Percentiles rank a stretch among this genome's conserved stretches.
Conservation (phyloP, 2,113 vertebrate genomes). For the Pituophis catenifer region DNA sequence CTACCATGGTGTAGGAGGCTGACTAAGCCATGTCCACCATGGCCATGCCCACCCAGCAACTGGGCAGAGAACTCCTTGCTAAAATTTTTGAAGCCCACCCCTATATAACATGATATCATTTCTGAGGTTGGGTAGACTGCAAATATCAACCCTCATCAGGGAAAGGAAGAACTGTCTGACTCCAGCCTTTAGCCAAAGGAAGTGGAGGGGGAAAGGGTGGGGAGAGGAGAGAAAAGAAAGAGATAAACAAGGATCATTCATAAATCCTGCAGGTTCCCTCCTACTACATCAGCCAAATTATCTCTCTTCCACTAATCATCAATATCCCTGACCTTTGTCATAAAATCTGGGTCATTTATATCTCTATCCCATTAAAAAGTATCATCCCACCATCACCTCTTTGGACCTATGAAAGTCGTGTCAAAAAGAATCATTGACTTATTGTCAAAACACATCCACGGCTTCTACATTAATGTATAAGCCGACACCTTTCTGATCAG, state of each 20-base stretch:
- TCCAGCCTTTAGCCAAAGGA: not conserved
- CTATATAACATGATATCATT: not conserved
- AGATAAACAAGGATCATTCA: constrained; percentile 32
- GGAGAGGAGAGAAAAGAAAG: not conserved
- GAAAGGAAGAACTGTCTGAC: not conserved
- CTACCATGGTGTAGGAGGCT: too few species aligned
- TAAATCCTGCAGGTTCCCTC: constrained; percentile 65
- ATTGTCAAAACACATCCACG: constrained; percentile 68
- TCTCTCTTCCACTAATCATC: constrained; percentile 64
- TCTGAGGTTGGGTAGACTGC: not conserved
- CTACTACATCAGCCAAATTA: constrained; percentile 68
- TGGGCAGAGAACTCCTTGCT: too few species aligned
- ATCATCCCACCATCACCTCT: constrained; percentile 70
- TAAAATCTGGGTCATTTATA: constrained; percentile 68
- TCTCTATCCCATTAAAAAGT: constrained; percentile 66
- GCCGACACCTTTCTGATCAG: constrained; percentile 59
- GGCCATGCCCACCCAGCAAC: too few species aligned
- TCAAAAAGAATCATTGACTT: constrained; percentile 75
- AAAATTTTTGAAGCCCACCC: too few species aligned
- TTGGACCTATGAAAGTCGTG: constrained; percentile 68
- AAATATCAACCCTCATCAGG: not conserved
- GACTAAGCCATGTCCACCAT: too few species aligned
- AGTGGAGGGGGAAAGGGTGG: not conserved
- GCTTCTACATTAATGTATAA: constrained; percentile 64
- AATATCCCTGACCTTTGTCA: constrained; percentile 74